These are phyloP conservation scores for Eretmodus cyanostictus DNA, from an alignment of 2,113 vertebrate species.

Conservation along the genomic window DNA sequence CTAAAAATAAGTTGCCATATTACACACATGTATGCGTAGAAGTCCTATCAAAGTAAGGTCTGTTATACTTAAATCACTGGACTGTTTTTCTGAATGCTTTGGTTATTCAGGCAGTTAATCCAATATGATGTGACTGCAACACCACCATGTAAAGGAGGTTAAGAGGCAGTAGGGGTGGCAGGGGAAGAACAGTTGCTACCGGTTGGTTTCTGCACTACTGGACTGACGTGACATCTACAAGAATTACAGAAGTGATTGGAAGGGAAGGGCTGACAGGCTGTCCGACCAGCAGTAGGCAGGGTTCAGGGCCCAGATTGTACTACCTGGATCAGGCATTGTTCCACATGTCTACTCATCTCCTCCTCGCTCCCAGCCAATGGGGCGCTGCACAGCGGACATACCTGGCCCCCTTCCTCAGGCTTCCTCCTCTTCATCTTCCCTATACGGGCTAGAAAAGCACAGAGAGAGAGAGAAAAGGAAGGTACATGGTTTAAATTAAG, in stretches of 20 bases:
- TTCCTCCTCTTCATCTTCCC: conserved; percentile 99
- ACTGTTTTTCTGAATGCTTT: not conserved
- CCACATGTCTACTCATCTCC: conserved; percentile 99
- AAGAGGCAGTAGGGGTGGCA: not conserved
- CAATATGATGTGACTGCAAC: conserved; percentile 24
- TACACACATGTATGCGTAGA: not conserved
- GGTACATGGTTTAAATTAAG: not conserved
- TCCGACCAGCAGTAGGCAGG: conserved; percentile 51
- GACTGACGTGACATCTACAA: conserved; percentile 8
- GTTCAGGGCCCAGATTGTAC: conserved; percentile 57
- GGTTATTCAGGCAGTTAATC: not conserved
- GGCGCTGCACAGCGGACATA: conserved; percentile 99
- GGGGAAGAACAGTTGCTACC: not conserved
- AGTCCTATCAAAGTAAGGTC: not conserved
- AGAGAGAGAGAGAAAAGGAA: not conserved
- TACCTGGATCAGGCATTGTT: conserved; percentile 99
- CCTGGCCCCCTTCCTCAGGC: conserved; percentile 99
- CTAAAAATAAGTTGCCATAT: not conserved
- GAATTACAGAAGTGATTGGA: conserved; percentile 39
- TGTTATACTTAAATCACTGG: not conserved
- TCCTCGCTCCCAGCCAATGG: conserved; percentile 98
- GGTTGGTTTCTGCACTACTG: not conserved
- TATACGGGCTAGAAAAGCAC: conserved; percentile 84
- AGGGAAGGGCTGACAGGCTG: conserved; percentile 42
- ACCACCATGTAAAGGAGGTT: not conserved